Evolutionary conservation across 1,140 invertebrate species (phyloP).

Genomic region (Potamilus streckersoni): DNA sequence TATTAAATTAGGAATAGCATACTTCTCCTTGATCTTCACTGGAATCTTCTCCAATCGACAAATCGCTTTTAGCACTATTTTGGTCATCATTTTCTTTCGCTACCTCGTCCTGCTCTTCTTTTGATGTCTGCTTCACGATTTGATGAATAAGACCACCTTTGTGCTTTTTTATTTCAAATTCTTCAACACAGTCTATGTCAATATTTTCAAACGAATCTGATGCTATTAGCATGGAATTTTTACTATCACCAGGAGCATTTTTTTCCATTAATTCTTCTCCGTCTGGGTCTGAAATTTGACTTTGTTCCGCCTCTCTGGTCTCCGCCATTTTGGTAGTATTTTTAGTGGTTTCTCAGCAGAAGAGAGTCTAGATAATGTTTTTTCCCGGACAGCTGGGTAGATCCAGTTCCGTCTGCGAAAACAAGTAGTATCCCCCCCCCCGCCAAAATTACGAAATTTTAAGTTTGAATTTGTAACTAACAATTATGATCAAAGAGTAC

Average conservation of each 20-base stretch:
- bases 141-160: conserved; percentile 45
- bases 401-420: no score
- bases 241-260: conserved; percentile 33
- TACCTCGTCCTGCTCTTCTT: conserved; percentile 18
- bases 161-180: conserved; percentile 22
- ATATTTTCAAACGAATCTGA: conserved; percentile 50
- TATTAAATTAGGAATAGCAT: conserved; percentile 4
- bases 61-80: conserved; percentile 15
- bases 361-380: no score
- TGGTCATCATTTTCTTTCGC: conserved; percentile 24
- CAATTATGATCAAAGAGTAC: no score
- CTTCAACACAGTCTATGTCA: conserved; percentile 23
- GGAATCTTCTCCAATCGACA: conserved; percentile 50
- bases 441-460: no score
- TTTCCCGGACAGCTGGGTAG: no score
- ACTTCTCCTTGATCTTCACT: conserved; percentile 40
- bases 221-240: conserved; percentile 39
- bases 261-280: conserved; percentile 23
- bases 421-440: no score
- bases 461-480: no score
- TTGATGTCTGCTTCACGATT: conserved; percentile 45
- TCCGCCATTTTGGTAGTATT: conserved; percentile 25
- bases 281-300: conserved; percentile 1
- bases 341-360: no score
- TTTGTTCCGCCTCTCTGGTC: conserved; percentile 34